A percentile compares a stretch with the other conserved stretches of the same genome.
These are phyloP conservation scores for Drosophila fulvimacula DNA, from an alignment of 2,888 invertebrate species.

Conservation along the genomic window DNA sequence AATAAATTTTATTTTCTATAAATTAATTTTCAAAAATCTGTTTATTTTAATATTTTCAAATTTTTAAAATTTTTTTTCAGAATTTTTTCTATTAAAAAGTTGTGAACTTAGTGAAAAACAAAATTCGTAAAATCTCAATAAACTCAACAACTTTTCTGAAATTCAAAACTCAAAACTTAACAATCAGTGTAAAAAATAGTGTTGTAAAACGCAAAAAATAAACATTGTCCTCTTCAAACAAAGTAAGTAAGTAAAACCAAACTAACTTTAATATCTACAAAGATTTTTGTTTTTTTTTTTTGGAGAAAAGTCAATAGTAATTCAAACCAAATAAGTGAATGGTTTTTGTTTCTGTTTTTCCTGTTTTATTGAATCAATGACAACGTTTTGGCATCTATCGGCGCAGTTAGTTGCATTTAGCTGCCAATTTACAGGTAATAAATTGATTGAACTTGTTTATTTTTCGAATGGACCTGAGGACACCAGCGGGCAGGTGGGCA, in stretches of 20 bases:
- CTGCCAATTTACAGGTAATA: constrained; percentile 4
- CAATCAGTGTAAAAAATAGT: constrained; percentile 7
- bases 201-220: not conserved
- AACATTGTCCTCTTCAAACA: not conserved
- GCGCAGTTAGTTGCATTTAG: constrained; percentile 13
- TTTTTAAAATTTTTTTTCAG: not conserved
- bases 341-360: not conserved
- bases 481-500: constrained; percentile 10
- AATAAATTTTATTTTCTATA: no score
- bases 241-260: constrained; percentile 15
- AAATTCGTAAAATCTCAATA: not conserved
- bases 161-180: not conserved
- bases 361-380: not conserved
- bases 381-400: not conserved
- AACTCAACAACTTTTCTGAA: constrained; percentile 1
- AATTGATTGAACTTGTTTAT: constrained; percentile 28
- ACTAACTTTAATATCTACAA: not conserved
- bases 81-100: constrained; percentile 1
- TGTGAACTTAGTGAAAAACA: constrained; percentile 18
- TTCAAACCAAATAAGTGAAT: not conserved
- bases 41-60: no score
- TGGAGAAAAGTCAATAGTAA: not conserved
- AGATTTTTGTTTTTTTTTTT: no score
- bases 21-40: not conserved
- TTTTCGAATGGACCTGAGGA: not conserved